Conservation (phyloP, 2,113 vertebrate species). For the Ailuropoda melanoleuca region DNA sequence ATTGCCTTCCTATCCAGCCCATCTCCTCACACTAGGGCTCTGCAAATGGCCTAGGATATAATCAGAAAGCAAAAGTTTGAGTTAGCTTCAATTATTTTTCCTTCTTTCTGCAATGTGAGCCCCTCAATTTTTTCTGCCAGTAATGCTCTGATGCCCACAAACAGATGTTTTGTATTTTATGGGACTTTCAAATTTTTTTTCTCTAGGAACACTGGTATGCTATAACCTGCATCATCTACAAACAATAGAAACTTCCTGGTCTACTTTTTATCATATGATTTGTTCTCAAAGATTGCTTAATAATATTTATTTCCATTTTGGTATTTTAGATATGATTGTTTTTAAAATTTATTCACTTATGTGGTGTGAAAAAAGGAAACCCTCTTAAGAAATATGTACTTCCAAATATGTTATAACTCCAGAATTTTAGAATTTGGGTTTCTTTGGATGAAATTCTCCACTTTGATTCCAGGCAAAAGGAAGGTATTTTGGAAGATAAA, state of each 20-base stretch:
- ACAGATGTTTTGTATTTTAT: background rate
- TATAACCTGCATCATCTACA: background rate
- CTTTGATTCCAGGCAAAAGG: conserved; percentile 23
- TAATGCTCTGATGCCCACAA: background rate
- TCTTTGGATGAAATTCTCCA: conserved; percentile 1
- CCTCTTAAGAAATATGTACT: background rate
- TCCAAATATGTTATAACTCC: conserved; percentile 28
- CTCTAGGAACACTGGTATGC: background rate
- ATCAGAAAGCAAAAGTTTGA: background rate
- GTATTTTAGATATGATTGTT: background rate
- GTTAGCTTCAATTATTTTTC: background rate
- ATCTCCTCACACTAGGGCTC: background rate
- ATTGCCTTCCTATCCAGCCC: background rate
- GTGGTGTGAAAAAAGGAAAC: background rate
- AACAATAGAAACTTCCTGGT: background rate
- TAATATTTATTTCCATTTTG: background rate
- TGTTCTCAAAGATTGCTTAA: background rate
- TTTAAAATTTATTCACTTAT: background rate
- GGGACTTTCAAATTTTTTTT: background rate
- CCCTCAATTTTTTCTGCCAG: background rate
- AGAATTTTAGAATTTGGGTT: conserved; percentile 48
- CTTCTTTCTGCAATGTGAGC: background rate
- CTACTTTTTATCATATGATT: background rate
- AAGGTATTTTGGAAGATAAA: background rate
- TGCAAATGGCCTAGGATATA: background rate